Evolutionary conservation across 2,888 invertebrate genomes (phyloP).

Genomic region (Phytoseiulus persimilis): DNA sequence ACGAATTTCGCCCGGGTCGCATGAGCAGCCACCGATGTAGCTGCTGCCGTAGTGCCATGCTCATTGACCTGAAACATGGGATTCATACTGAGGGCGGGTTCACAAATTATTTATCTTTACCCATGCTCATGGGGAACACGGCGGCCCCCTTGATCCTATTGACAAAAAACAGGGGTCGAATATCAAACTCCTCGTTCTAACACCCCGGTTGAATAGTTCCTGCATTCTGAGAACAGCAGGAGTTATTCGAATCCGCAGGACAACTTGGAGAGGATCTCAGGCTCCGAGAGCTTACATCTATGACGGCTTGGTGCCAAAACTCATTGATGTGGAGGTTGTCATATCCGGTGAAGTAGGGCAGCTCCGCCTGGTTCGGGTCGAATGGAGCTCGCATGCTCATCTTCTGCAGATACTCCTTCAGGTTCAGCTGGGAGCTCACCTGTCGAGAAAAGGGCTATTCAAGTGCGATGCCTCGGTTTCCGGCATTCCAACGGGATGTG

Average conservation of each 20-base stretch:
- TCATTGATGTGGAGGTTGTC: slow-evolving; percentile 28
- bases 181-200: too few relatives aligned
- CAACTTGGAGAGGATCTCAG: too few relatives aligned
- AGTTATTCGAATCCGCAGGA: too few relatives aligned
- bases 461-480: not conserved
- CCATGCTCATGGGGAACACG: too few relatives aligned
- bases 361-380: not conserved
- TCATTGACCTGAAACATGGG: not conserved
- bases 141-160: too few relatives aligned
- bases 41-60: slow-evolving; percentile 8
- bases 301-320: slow-evolving; percentile 22
- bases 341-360: slow-evolving; percentile 20
- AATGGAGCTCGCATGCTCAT: slow-evolving; percentile 17
- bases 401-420: slow-evolving; percentile 37
- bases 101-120: too few relatives aligned
- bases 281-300: not conserved
- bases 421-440: slow-evolving; percentile 19
- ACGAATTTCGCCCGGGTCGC: slow-evolving; percentile 20
- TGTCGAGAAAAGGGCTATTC: not conserved
- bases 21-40: not conserved
- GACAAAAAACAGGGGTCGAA: too few relatives aligned
- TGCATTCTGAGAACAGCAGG: too few relatives aligned
- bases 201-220: too few relatives aligned
- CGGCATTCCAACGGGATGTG: too few relatives aligned
- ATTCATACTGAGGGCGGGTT: not conserved